Percentiles rank a stretch among this genome's conserved stretches.
phyloP scores from a whole-genome alignment of 2,797 vertebrate genomes.

The Spinus pinus region DNA sequence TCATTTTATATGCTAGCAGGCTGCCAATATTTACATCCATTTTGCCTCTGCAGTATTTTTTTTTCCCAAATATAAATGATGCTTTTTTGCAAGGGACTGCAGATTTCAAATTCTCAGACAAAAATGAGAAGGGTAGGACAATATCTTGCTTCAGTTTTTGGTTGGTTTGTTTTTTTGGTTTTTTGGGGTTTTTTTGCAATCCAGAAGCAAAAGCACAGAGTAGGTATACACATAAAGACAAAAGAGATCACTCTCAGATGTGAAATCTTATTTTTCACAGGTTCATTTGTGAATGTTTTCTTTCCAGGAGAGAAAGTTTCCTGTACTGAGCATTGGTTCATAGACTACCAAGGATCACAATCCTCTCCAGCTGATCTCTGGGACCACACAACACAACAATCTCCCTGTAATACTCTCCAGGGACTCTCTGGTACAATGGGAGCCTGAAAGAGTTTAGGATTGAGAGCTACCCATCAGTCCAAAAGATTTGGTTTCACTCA shows the following conservation, averaged over 20 bases:
- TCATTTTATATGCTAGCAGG: conserved; percentile 4
- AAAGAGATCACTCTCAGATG: neutral
- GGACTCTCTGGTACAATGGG: neutral
- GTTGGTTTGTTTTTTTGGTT: neutral
- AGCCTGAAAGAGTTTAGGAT: neutral
- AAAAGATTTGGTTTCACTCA: neutral
- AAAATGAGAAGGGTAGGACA: neutral
- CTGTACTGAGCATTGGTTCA: neutral
- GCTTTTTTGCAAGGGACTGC: neutral
- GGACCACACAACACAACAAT: neutral
- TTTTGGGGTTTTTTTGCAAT: neutral
- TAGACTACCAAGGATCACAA: neutral
- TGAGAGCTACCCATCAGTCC: neutral
- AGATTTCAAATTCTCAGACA: conserved; percentile 19
- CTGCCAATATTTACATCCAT: conserved; percentile 19
- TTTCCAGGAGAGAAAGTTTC: conserved; percentile 9
- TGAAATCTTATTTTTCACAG: neutral
- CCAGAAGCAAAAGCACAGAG: conserved; percentile 13
- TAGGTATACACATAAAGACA: neutral
- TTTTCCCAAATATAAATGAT: neutral
- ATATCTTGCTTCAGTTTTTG: neutral
- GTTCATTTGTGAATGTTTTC: neutral
- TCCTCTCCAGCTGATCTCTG: neutral
- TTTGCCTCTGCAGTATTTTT: conserved; percentile 5
- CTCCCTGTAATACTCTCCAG: neutral